These are phyloP conservation scores for Etia nguti DNA, from an alignment of 2,113 vertebrate genomes.

Conservation along the genomic window DNA sequence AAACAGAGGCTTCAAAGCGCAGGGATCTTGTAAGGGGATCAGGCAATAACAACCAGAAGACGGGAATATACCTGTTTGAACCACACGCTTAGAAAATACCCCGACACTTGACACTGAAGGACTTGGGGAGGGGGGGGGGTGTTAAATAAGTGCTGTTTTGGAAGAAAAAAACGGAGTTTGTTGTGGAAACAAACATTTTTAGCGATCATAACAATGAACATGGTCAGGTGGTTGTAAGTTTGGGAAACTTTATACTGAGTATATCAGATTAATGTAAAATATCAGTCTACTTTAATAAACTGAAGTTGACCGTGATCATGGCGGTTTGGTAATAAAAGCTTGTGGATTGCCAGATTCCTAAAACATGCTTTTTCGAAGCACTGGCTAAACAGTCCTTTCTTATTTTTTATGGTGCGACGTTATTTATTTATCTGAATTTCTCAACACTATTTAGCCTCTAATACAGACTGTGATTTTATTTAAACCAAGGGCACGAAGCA, in stretches of 20 bases:
- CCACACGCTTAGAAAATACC: constrained; percentile 54
- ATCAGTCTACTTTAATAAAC: neutral
- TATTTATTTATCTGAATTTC: neutral
- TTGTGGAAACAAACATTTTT: neutral
- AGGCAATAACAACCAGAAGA: constrained; percentile 48
- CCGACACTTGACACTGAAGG: constrained; percentile 48
- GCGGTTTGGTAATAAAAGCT: neutral
- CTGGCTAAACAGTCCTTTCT: neutral
- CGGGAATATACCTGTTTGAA: constrained; percentile 62
- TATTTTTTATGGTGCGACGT: neutral
- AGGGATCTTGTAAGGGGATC: constrained; percentile 59
- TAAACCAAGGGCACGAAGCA: neutral
- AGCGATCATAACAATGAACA: neutral
- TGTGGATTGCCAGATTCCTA: neutral
- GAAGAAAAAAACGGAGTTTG: neutral
- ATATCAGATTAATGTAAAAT: neutral
- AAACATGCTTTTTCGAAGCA: neutral
- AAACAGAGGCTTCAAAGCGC: constrained; percentile 69
- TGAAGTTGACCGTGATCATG: neutral
- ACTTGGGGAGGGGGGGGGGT: neutral
- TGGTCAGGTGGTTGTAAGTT: neutral
- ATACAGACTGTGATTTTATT: neutral
- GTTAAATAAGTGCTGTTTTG: neutral
- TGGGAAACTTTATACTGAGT: neutral
- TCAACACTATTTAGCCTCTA: neutral